A percentile compares a stretch with the other conserved stretches of the same genome.
Conservation (phyloP, 2,888 invertebrate species). For the Nemotelus pantherinus region DNA sequence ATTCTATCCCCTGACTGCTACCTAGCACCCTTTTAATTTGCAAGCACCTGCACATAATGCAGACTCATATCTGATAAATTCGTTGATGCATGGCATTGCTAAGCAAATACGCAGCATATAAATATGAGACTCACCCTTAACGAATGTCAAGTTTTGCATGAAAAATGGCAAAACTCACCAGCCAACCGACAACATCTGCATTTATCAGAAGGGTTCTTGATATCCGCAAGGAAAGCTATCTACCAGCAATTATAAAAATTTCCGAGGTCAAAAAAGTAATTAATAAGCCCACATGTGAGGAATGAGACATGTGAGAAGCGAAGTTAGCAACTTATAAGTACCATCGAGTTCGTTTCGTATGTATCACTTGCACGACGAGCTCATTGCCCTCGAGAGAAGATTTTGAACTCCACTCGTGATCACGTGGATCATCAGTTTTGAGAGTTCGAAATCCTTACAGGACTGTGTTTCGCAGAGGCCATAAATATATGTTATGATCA, state of each 20-base stretch:
- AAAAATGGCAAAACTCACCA: not conserved
- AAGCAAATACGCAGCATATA: conserved; percentile 39
- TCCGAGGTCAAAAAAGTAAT: conserved; percentile 19
- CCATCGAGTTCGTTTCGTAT: too few species aligned
- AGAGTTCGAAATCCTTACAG: too few species aligned
- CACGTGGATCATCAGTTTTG: too few species aligned
- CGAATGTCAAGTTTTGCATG: not conserved
- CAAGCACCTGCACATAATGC: conserved; percentile 28
- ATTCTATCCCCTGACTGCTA: not conserved
- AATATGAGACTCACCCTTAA: conserved; percentile 32
- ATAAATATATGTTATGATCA: too few species aligned
- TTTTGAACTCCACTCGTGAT: too few species aligned
- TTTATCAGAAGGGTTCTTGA: not conserved
- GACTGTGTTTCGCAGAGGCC: too few species aligned
- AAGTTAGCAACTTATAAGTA: too few species aligned
- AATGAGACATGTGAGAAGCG: too few species aligned
- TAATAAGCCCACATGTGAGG: conserved; percentile 18
- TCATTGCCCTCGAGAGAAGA: too few species aligned
- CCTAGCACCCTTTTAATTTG: not conserved
- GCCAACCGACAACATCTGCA: not conserved
- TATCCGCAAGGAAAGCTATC: not conserved
- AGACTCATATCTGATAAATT: conserved; percentile 24
- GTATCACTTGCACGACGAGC: too few species aligned
- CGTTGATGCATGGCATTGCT: conserved; percentile 29
- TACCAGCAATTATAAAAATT: conserved; percentile 8